Conservation (phyloP, 1,140 invertebrate genomes). For the Geopemphigus sp. region DNA sequence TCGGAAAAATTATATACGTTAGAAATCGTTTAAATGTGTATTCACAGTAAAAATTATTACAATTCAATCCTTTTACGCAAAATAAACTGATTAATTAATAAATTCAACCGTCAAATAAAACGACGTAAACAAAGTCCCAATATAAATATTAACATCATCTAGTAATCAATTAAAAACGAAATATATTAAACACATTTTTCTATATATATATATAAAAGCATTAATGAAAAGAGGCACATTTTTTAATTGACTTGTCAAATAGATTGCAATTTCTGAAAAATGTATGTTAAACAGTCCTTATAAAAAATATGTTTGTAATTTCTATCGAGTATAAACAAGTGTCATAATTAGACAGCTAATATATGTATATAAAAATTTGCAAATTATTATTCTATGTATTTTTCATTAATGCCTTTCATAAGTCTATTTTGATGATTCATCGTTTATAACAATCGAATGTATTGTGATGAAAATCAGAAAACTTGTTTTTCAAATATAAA, state of each 20-base stretch:
- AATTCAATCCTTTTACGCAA: not conserved
- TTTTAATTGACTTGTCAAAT: too few relatives aligned
- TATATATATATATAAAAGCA: too few relatives aligned
- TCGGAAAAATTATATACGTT: not conserved
- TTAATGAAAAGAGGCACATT: too few relatives aligned
- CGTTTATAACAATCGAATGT: not conserved
- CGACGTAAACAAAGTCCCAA: not conserved
- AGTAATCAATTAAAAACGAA: not conserved
- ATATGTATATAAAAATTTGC: not conserved
- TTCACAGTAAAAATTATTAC: not conserved
- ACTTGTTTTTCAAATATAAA: conserved; percentile 11
- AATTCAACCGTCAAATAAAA: too few relatives aligned
- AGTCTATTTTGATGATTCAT: conserved; percentile 15
- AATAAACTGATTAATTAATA: too few relatives aligned
- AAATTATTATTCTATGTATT: not conserved
- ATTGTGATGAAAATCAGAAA: conserved; percentile 14
- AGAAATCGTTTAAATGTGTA: not conserved
- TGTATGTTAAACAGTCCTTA: not conserved
- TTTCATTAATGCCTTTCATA: not conserved
- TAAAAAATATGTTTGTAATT: not conserved
- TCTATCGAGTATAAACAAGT: not conserved
- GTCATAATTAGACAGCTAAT: not conserved
- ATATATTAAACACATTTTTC: too few relatives aligned
- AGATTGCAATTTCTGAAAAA: too few relatives aligned
- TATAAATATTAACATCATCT: not conserved